Percentiles rank a stretch among this genome's conserved stretches.
Conservation (phyloP, 2,113 vertebrate genomes). For the Lampris megalopsis region DNA sequence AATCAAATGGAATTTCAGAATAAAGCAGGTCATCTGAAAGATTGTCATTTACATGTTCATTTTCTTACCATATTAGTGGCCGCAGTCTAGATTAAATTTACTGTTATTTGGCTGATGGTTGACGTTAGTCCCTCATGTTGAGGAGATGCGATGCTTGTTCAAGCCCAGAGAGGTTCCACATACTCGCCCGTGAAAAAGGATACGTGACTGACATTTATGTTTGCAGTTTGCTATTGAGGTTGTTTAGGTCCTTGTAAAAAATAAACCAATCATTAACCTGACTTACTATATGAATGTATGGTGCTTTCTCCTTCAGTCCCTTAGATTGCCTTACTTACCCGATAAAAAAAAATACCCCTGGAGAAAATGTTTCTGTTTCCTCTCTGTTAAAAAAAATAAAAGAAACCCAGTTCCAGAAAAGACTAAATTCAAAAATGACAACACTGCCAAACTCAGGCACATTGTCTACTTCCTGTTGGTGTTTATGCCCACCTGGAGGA, state of each 20-base stretch:
- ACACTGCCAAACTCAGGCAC: background rate
- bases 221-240: background rate
- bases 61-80: no score
- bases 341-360: background rate
- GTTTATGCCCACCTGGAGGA: slow-evolving; percentile 10
- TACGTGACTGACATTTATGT: background rate
- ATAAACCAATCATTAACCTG: background rate
- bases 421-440: background rate
- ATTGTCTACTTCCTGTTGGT: background rate
- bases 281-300: no score
- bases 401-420: background rate
- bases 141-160: no score
- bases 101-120: no score
- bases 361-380: background rate
- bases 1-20: no score
- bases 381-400: background rate
- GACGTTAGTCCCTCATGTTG: no score
- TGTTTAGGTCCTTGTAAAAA: background rate
- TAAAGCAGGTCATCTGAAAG: no score
- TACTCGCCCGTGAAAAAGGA: background rate
- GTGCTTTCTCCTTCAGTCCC: background rate
- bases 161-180: no score
- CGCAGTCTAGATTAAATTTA: no score
- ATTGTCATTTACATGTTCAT: no score
- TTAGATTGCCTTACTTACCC: background rate